A percentile compares a stretch with the other conserved stretches of the same genome.
These are phyloP conservation scores for Folsomia candida DNA, from an alignment of 2,888 invertebrate species.

Conservation along the genomic window DNA sequence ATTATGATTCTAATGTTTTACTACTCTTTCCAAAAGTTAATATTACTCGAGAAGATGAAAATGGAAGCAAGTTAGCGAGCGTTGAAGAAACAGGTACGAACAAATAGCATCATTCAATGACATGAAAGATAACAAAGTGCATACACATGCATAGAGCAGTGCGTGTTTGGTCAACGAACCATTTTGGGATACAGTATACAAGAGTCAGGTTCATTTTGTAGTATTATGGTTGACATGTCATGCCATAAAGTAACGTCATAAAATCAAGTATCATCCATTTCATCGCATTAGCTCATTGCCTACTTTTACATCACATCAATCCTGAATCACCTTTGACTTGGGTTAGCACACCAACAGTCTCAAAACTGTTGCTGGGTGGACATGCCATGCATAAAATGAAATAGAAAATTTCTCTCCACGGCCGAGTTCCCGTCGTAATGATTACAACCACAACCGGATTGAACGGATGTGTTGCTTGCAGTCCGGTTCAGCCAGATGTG, in stretches of 20 bases:
- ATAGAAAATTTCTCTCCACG: not conserved
- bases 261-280: not conserved
- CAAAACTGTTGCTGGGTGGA: too few relatives aligned
- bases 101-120: not conserved
- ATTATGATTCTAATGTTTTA: not conserved
- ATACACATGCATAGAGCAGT: not conserved
- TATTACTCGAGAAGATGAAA: not conserved
- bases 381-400: too few relatives aligned
- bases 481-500: not conserved
- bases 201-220: not conserved
- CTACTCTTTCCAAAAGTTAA: not conserved
- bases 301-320: not conserved
- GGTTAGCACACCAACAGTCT: too few relatives aligned
- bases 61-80: not conserved
- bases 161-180: constrained; percentile 5
- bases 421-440: not conserved
- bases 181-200: not conserved
- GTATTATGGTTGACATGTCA: too few relatives aligned
- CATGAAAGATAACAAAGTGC: not conserved
- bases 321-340: too few relatives aligned
- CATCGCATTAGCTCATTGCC: not conserved
- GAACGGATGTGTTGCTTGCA: not conserved
- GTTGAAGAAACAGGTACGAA: constrained; percentile 2
- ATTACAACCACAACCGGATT: not conserved
- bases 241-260: not conserved